Conservation (phyloP, 2,888 invertebrate species). For the Erebia epiphron region DNA sequence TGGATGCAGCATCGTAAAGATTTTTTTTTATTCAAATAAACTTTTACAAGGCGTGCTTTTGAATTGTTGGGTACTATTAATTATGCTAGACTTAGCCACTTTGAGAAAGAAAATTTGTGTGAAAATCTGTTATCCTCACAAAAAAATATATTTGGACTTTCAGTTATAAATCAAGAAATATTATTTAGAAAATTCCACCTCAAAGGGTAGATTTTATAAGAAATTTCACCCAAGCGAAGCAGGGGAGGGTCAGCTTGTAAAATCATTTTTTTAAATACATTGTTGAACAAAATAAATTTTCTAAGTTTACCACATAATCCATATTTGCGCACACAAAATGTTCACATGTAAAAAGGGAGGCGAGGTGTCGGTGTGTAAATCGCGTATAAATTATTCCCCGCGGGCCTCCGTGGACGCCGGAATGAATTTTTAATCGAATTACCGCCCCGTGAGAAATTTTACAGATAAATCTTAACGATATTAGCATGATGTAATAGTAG, state of each 20-base stretch:
- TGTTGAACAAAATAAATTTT: not conserved
- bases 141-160: too few relatives aligned
- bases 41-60: too few relatives aligned
- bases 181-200: too few relatives aligned
- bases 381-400: slow-evolving; percentile 81
- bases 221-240: not conserved
- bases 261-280: not conserved
- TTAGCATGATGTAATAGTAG: slow-evolving; percentile 58
- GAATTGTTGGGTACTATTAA: too few relatives aligned
- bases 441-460: slow-evolving; percentile 75
- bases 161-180: too few relatives aligned
- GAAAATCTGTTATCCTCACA: too few relatives aligned
- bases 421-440: slow-evolving; percentile 84
- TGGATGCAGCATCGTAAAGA: too few relatives aligned
- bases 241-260: not conserved
- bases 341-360: slow-evolving; percentile 35
- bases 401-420: slow-evolving; percentile 69
- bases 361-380: slow-evolving; percentile 74
- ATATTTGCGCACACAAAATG: slow-evolving; percentile 15
- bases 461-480: slow-evolving; percentile 70
- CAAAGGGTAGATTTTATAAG: too few relatives aligned
- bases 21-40: not conserved
- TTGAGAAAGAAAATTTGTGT: too few relatives aligned
- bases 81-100: too few relatives aligned
- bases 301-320: slow-evolving; percentile 10